Percentiles rank a stretch among this genome's conserved stretches.
These are phyloP conservation scores for Patella depressa DNA, from an alignment of 2,888 invertebrate genomes.

Conservation along the genomic window DNA sequence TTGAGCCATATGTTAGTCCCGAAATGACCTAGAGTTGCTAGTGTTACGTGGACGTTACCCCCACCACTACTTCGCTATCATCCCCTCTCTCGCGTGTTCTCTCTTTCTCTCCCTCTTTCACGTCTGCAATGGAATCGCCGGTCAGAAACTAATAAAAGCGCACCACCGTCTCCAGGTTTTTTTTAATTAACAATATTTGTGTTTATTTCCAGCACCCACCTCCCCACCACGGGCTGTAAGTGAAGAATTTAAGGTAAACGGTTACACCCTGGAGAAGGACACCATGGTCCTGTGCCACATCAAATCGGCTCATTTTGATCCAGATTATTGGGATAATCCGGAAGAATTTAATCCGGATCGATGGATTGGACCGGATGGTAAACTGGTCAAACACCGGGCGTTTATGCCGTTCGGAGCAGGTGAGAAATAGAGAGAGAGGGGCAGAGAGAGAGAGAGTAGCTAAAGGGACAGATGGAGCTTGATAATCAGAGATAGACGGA, in stretches of 20 bases:
- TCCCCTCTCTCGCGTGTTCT: no score
- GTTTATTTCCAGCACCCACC: constrained; percentile 20
- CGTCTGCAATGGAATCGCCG: no score
- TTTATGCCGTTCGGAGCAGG: constrained; percentile 38
- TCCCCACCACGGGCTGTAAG: constrained; percentile 24
- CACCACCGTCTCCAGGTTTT: no score
- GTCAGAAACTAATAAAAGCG: no score
- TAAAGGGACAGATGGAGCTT: no score
- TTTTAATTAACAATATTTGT: neutral
- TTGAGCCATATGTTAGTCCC: no score
- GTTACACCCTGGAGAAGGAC: constrained; percentile 19
- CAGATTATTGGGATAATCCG: constrained; percentile 37
- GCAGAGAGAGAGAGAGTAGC: no score
- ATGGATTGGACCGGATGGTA: constrained; percentile 36
- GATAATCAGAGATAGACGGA: no score
- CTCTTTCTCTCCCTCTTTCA: no score
- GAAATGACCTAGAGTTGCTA: no score
- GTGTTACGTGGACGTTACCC: no score
- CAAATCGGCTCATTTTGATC: constrained; percentile 37
- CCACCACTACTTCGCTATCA: no score
- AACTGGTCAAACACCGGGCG: constrained; percentile 30
- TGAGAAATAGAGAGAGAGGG: neutral
- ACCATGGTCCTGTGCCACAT: constrained; percentile 35
- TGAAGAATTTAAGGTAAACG: constrained; percentile 25
- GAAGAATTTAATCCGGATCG: constrained; percentile 39